Percentiles rank a stretch among this genome's conserved stretches.
phyloP scores from a whole-genome alignment of 2,797 vertebrate genomes.

The Eutrigla gurnardus region DNA sequence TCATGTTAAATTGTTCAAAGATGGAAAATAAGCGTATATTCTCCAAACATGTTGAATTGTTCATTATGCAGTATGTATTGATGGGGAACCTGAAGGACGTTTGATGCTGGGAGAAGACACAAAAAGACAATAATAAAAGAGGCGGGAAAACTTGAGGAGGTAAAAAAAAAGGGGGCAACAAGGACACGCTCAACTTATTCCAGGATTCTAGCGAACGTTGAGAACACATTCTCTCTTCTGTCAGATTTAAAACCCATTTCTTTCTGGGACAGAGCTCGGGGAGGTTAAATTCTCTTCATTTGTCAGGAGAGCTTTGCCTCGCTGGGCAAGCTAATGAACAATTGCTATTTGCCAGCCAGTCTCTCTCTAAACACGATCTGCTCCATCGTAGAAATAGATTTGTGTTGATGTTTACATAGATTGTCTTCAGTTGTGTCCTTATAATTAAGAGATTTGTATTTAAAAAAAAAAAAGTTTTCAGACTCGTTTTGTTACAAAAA shows the following conservation, averaged over 20 bases:
- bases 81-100: not conserved
- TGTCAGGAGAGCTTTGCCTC: slow-evolving; percentile 30
- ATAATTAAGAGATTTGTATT: slow-evolving; percentile 37
- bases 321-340: slow-evolving; percentile 31
- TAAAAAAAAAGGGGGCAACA: not conserved
- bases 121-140: slow-evolving; percentile 4
- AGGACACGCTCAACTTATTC: slow-evolving; percentile 10
- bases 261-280: slow-evolving; percentile 4
- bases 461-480: slow-evolving; percentile 1
- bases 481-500: slow-evolving; percentile 17
- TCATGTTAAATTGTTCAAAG: not conserved
- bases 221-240: slow-evolving; percentile 4
- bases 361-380: slow-evolving; percentile 17
- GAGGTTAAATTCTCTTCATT: slow-evolving; percentile 7
- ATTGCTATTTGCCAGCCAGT: slow-evolving; percentile 11
- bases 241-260: not conserved
- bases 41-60: not conserved
- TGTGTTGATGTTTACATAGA: slow-evolving; percentile 33
- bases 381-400: slow-evolving; percentile 9
- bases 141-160: not conserved
- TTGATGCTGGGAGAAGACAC: not conserved
- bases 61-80: not conserved
- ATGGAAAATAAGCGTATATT: not conserved
- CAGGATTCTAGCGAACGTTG: not conserved
- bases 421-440: not conserved